Percentiles rank a stretch among this genome's conserved stretches.
These are phyloP conservation scores for Brachyrhaphis roseni DNA, from an alignment of 2,797 vertebrate genomes.

Conservation along the genomic window DNA sequence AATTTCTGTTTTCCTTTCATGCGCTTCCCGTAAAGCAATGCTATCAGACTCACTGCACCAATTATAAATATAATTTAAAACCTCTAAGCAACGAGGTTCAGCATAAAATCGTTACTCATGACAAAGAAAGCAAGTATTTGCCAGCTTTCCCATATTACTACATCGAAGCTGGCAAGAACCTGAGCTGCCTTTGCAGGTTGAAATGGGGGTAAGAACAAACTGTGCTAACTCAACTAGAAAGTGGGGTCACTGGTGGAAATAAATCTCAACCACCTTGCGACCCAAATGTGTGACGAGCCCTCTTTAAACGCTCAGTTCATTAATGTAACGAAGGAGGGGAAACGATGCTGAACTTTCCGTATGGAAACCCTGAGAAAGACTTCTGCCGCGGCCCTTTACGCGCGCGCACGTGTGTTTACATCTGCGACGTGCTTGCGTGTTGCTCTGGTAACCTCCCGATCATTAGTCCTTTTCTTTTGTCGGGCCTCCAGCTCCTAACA, in stretches of 20 bases:
- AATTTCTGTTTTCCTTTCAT: constrained; percentile 22
- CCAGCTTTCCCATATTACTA: constrained; percentile 50
- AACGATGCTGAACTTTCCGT: constrained; percentile 25
- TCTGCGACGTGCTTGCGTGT: constrained; percentile 67
- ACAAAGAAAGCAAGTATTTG: constrained; percentile 13
- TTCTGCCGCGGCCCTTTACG: constrained; percentile 47
- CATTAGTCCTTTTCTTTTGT: constrained; percentile 70
- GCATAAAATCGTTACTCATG: constrained; percentile 16
- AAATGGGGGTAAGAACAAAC: constrained; percentile 29
- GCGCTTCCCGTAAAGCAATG: constrained; percentile 18
- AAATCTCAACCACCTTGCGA: constrained; percentile 1
- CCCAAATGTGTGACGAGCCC: constrained; percentile 26
- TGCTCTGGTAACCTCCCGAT: constrained; percentile 68
- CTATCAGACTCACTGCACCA: constrained; percentile 12
- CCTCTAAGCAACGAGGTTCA: neutral
- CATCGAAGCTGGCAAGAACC: constrained; percentile 32
- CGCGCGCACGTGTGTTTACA: constrained; percentile 69
- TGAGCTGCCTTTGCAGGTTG: constrained; percentile 17
- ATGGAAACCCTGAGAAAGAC: constrained; percentile 48
- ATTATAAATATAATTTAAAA: constrained; percentile 29
- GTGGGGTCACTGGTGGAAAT: constrained; percentile 9
- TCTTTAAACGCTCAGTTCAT: constrained; percentile 30
- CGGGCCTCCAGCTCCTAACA: constrained; percentile 65
- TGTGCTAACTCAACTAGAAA: constrained; percentile 30
- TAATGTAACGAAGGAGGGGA: constrained; percentile 21